Percentiles rank a stretch among this genome's conserved stretches.
Conservation (phyloP, 1,140 invertebrate genomes). For the Lepidurus apus region DNA sequence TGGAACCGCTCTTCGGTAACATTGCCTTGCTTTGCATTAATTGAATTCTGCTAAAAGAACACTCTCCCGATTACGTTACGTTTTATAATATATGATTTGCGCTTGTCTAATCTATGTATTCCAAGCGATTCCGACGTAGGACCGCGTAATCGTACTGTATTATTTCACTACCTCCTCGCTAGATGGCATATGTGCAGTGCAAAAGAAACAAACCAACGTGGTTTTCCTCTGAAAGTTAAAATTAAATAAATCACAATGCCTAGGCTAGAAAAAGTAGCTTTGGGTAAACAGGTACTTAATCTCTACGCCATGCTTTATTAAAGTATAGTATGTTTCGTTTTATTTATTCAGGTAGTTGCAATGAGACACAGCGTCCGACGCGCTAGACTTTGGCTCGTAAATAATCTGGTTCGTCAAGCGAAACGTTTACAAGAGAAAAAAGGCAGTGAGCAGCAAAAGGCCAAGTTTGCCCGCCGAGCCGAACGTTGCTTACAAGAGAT, state of each 20-base stretch:
- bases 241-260: neutral
- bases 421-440: neutral
- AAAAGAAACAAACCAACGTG: too few relatives aligned
- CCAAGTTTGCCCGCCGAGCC: neutral
- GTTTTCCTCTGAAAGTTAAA: too few relatives aligned
- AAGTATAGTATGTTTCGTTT: neutral
- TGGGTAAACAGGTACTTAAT: slow-evolving; percentile 3
- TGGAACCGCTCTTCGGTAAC: too few relatives aligned
- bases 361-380: neutral
- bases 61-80: too few relatives aligned
- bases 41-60: too few relatives aligned
- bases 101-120: too few relatives aligned
- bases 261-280: neutral
- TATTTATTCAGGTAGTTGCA: neutral
- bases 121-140: too few relatives aligned
- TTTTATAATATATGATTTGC: too few relatives aligned
- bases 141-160: too few relatives aligned
- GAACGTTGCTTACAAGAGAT: neutral
- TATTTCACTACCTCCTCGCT: too few relatives aligned
- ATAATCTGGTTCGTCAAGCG: neutral
- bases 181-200: too few relatives aligned
- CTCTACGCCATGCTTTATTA: neutral
- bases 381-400: neutral
- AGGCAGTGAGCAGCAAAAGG: neutral
- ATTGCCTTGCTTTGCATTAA: too few relatives aligned